phyloP scores from a whole-genome alignment of 2,113 vertebrate species.

The Mystacornis crossleyi region DNA sequence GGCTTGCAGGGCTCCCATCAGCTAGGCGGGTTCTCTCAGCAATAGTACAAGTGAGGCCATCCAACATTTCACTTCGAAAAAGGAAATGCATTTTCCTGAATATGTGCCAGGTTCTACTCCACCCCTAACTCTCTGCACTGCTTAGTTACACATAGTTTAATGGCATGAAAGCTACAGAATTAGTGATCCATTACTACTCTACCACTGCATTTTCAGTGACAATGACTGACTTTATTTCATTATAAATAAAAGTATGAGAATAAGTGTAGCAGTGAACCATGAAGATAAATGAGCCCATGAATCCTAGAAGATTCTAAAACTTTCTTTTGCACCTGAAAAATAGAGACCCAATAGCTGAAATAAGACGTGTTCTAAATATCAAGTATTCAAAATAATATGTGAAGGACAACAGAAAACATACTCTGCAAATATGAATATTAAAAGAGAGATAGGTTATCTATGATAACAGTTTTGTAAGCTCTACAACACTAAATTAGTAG shows the following conservation, averaged over 20 bases:
- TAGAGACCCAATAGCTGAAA: background rate
- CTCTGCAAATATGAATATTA: background rate
- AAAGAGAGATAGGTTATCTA: background rate
- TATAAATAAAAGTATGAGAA: background rate
- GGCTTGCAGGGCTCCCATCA: background rate
- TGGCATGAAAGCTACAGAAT: background rate
- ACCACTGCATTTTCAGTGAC: background rate
- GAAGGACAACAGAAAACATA: background rate
- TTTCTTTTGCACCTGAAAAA: background rate
- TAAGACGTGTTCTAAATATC: background rate
- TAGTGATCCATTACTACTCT: background rate
- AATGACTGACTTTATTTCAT: background rate
- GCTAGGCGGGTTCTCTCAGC: background rate
- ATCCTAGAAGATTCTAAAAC: background rate
- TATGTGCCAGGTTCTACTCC: conserved; percentile 16
- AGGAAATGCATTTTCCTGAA: conserved; percentile 57
- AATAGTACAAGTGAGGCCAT: background rate
- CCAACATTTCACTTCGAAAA: conserved; percentile 40
- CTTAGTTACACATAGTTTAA: background rate
- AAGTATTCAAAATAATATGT: background rate
- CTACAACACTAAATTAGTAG: background rate
- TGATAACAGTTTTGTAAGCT: background rate
- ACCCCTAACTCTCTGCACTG: background rate
- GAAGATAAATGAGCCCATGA: background rate
- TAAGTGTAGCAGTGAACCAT: background rate